Conservation (phyloP, 2,888 invertebrate genomes). For the Brenthis ino region DNA sequence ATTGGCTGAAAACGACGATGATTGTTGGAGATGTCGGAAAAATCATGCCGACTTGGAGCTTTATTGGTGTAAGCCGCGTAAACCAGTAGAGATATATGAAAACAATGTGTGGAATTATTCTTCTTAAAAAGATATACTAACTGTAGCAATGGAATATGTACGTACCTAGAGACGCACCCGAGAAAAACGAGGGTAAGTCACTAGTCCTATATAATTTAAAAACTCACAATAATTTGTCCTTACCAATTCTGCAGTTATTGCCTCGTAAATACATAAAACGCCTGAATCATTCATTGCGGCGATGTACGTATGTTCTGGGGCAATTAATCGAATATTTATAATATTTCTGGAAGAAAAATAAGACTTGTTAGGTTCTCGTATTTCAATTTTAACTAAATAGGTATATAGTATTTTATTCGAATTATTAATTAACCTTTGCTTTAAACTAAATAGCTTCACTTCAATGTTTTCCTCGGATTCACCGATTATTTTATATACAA, state of each 20-base stretch:
- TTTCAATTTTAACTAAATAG: no score
- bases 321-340: slow-evolving; percentile 62
- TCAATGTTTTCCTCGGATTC: slow-evolving; percentile 63
- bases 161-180: no score
- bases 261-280: slow-evolving; percentile 61
- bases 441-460: slow-evolving; percentile 57
- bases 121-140: no score
- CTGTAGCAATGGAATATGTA: no score
- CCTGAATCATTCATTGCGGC: slow-evolving; percentile 58
- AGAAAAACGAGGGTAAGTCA: background rate
- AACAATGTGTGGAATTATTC: no score
- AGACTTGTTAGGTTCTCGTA: background rate
- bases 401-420: background rate
- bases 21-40: no score
- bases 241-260: slow-evolving; percentile 56
- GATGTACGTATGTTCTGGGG: slow-evolving; percentile 59
- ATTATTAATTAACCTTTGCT: slow-evolving; percentile 57
- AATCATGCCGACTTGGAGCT: no score
- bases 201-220: slow-evolving; percentile 27
- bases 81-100: no score
- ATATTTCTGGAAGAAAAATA: slow-evolving; percentile 51
- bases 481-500: slow-evolving; percentile 58
- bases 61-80: no score
- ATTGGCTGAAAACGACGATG: no score
- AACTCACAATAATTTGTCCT: slow-evolving; percentile 32